Conservation (phyloP, 2,888 invertebrate species). For the Micoletzkya japonica region DNA sequence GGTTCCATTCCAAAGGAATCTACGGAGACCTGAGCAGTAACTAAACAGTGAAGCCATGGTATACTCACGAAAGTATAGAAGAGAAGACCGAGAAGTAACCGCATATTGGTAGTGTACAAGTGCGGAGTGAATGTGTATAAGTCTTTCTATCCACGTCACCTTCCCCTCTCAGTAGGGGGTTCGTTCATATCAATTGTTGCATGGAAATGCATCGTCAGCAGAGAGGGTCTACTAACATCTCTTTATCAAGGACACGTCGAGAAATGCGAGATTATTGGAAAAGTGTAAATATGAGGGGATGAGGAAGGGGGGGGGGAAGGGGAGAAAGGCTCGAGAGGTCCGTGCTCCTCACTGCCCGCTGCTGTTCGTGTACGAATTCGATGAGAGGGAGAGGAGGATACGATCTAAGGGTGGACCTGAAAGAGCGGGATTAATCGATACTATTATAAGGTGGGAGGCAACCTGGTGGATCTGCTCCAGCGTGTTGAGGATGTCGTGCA, state of each 20-base stretch:
- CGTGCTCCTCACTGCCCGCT: too few species aligned
- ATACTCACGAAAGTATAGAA: too few species aligned
- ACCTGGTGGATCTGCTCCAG: constrained; percentile 41
- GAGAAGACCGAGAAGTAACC: too few species aligned
- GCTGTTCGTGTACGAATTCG: too few species aligned
- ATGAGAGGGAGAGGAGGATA: neutral
- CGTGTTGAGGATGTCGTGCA: constrained; percentile 53
- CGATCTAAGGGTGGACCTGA: constrained; percentile 1
- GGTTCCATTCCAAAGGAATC: too few species aligned
- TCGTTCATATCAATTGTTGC: neutral
- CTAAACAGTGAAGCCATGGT: too few species aligned
- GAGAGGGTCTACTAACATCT: neutral
- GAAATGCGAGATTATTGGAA: too few species aligned
- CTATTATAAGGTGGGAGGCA: neutral
- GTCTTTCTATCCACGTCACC: constrained; percentile 11
- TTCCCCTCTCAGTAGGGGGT: neutral
- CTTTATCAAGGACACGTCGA: constrained; percentile 25
- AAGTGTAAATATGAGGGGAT: constrained; percentile 6
- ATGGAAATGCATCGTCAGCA: too few species aligned
- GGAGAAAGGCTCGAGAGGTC: too few species aligned
- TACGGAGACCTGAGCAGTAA: too few species aligned
- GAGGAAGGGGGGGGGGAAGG: neutral
- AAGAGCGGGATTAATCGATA: neutral
- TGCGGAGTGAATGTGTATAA: too few species aligned
- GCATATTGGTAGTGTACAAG: too few species aligned